Percentiles rank a stretch among this genome's conserved stretches.
Conservation (phyloP, 2,888 invertebrate species). For the Esperia sulphurella region DNA sequence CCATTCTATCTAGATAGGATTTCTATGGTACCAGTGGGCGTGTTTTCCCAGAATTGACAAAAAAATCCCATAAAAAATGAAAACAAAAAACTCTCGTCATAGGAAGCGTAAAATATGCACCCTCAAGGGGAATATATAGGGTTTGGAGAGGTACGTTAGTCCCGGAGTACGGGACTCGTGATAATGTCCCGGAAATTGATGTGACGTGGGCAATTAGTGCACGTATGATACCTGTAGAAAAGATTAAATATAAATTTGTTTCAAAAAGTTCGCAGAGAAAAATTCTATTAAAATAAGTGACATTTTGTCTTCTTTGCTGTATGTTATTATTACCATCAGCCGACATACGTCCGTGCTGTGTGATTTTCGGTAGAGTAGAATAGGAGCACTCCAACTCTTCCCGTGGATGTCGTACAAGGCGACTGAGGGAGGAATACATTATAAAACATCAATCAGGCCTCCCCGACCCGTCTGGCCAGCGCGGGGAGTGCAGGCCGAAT, state of each 20-base stretch:
- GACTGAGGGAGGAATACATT: too few relatives aligned
- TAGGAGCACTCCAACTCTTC: too few relatives aligned
- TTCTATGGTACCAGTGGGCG: too few relatives aligned
- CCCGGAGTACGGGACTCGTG: slow-evolving; percentile 1
- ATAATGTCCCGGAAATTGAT: slow-evolving; percentile 6
- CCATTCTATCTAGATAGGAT: too few relatives aligned
- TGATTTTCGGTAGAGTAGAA: too few relatives aligned
- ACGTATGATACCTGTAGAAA: background rate
- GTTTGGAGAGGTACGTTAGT: slow-evolving; percentile 12
- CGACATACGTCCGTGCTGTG: too few relatives aligned
- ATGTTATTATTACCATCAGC: too few relatives aligned
- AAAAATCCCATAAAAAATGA: slow-evolving; percentile 25
- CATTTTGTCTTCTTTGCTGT: background rate
- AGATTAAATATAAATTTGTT: background rate
- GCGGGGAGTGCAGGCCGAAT: too few relatives aligned
- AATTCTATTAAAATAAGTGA: background rate
- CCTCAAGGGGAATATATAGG: slow-evolving; percentile 30
- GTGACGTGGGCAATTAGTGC: slow-evolving; percentile 7
- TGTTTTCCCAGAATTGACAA: slow-evolving; percentile 16
- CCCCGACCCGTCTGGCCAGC: too few relatives aligned
- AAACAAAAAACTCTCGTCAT: slow-evolving; percentile 26
- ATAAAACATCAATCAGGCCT: too few relatives aligned
- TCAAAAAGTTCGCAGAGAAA: background rate
- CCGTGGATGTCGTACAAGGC: too few relatives aligned
- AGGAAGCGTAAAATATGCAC: slow-evolving; percentile 34